Conservation (phyloP, 35 echinoderm and acorn worm genomes). For the Strongylocentrotus purpuratus region DNA sequence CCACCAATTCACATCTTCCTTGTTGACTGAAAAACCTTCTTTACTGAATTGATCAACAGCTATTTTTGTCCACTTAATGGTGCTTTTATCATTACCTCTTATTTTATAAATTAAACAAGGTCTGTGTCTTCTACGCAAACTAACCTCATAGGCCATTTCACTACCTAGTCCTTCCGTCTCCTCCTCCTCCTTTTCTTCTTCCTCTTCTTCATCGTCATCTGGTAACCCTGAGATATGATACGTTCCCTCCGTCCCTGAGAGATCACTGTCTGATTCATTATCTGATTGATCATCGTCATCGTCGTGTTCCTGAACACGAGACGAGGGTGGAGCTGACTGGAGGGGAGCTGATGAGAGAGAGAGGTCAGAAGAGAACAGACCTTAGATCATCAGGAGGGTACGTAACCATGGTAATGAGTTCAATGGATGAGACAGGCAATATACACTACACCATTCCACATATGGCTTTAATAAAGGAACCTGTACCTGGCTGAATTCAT, state of each 20-base stretch:
- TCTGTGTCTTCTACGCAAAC: background rate
- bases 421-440: no score
- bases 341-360: constrained; percentile 16
- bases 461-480: no score
- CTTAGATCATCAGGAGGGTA: background rate
- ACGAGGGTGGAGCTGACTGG: background rate
- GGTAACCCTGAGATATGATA: constrained; percentile 57
- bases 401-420: no score
- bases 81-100: no score
- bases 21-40: no score
- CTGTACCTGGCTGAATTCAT: no score
- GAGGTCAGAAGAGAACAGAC: background rate
- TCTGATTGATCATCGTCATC: constrained; percentile 1
- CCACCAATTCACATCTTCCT: no score
- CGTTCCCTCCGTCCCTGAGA: constrained; percentile 64
- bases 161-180: background rate
- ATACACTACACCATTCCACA: no score
- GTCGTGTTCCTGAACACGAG: constrained; percentile 2
- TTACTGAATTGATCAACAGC: no score
- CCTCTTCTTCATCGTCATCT: constrained; percentile 44
- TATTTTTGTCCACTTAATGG: no score
- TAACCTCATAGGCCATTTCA: background rate
- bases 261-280: constrained; percentile 62
- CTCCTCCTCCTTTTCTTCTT: constrained; percentile 40
- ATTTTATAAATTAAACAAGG: no score